Evolutionary conservation across 2,888 invertebrate species (phyloP).

Genomic region (Orthosia cruda): DNA sequence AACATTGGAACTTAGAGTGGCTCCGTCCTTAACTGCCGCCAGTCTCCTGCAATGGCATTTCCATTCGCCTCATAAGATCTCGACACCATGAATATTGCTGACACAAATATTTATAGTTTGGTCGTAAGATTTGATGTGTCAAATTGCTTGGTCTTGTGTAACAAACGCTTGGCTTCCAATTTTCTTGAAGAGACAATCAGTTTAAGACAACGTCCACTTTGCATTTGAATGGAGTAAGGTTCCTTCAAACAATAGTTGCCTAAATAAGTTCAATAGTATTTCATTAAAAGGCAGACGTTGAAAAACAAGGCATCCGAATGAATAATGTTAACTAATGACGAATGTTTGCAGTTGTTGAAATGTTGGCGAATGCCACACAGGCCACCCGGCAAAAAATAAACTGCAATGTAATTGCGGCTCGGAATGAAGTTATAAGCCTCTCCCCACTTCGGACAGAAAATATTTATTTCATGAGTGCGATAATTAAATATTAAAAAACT

Average conservation of each 20-base stretch:
- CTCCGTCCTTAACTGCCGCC: constrained; percentile 69
- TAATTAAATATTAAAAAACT: constrained; percentile 56
- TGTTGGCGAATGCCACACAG: constrained; percentile 76
- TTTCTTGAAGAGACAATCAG: constrained; percentile 33
- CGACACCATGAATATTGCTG: constrained; percentile 74
- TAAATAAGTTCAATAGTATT: constrained; percentile 71
- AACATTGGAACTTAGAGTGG: constrained; percentile 79
- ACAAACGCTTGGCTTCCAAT: constrained; percentile 4
- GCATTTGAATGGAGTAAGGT: constrained; percentile 57
- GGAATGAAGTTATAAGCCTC: constrained; percentile 84
- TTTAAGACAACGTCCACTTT: constrained; percentile 42
- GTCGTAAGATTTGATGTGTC: constrained; percentile 30
- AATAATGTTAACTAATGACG: constrained; percentile 87
- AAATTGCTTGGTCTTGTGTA: constrained; percentile 18
- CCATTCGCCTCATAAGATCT: constrained; percentile 77
- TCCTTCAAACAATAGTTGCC: constrained; percentile 57
- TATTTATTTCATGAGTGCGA: constrained; percentile 51
- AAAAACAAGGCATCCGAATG: constrained; percentile 83
- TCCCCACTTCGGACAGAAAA: constrained; percentile 61
- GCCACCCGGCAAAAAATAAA: constrained; percentile 74
- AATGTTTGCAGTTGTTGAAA: constrained; percentile 85
- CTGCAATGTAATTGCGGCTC: constrained; percentile 84
- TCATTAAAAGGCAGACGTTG: constrained; percentile 84
- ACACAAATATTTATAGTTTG: constrained; percentile 50
- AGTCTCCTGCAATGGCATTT: constrained; percentile 76